Conservation (phyloP, 2,113 vertebrate genomes). For the Oncorhynchus keta region DNA sequence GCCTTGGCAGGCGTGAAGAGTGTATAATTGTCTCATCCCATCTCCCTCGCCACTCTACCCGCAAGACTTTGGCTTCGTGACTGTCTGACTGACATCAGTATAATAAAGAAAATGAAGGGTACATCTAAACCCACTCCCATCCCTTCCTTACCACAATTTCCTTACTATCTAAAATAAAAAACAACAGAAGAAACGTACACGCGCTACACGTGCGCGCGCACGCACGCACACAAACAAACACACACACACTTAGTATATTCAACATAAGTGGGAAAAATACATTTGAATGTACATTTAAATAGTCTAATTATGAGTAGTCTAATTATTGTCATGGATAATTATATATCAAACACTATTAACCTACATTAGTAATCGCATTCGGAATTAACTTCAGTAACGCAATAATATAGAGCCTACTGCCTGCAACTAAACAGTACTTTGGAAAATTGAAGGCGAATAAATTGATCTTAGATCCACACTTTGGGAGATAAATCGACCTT, state of each 20-base stretch:
- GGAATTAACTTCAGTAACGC: too few relatives aligned
- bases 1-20: slow-evolving; percentile 14
- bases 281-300: too few relatives aligned
- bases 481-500: background rate
- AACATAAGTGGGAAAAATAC: too few relatives aligned
- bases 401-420: too few relatives aligned
- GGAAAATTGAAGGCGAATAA: background rate
- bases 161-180: slow-evolving; percentile 42
- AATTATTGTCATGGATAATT: too few relatives aligned
- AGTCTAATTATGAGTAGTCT: too few relatives aligned
- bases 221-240: too few relatives aligned
- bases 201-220: too few relatives aligned
- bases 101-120: slow-evolving; percentile 30
- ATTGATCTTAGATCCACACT: background rate
- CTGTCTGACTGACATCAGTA: slow-evolving; percentile 25
- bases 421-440: background rate
- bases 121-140: slow-evolving; percentile 38
- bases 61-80: slow-evolving; percentile 3
- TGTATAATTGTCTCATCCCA: slow-evolving; percentile 19
- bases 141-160: slow-evolving; percentile 31
- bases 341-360: too few relatives aligned
- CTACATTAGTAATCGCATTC: too few relatives aligned
- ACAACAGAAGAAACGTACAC: background rate
- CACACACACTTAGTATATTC: too few relatives aligned
- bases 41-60: slow-evolving; percentile 6